These are phyloP conservation scores for Choristoneura fumiferana DNA, from an alignment of 1,140 invertebrate species.

Conservation along the genomic window DNA sequence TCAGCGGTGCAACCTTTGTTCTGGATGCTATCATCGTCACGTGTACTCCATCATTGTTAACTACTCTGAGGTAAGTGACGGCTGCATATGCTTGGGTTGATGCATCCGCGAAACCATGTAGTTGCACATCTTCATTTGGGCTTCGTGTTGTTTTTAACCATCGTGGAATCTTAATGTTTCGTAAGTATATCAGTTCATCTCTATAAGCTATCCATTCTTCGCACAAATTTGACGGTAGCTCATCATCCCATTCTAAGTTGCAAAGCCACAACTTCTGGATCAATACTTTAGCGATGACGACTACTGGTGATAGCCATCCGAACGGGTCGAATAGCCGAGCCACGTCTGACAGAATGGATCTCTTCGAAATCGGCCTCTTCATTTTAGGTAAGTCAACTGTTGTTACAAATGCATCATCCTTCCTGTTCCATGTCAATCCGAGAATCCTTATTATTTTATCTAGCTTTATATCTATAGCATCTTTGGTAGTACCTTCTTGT, in stretches of 20 bases:
- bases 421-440: constrained; percentile 33
- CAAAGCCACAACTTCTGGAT: too few species aligned
- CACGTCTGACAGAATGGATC: constrained; percentile 56
- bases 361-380: constrained; percentile 34
- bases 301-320: too few species aligned
- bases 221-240: constrained; percentile 27
- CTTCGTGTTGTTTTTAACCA: constrained; percentile 27
- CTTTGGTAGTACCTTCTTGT: not conserved
- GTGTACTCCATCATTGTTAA: constrained; percentile 27
- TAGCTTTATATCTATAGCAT: constrained; percentile 27
- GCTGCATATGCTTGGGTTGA: constrained; percentile 36
- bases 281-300: too few species aligned
- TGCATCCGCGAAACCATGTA: too few species aligned
- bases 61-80: constrained; percentile 25
- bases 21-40: constrained; percentile 26
- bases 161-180: constrained; percentile 28
- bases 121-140: constrained; percentile 39
- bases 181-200: too few species aligned
- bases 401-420: constrained; percentile 33
- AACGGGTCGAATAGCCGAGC: too few species aligned
- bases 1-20: constrained; percentile 45
- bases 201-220: constrained; percentile 34
- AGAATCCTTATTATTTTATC: too few species aligned
- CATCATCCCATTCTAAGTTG: too few species aligned
- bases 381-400: constrained; percentile 30